phyloP scores from a whole-genome alignment of 2,113 vertebrate genomes.

The Hydropotes inermis region DNA sequence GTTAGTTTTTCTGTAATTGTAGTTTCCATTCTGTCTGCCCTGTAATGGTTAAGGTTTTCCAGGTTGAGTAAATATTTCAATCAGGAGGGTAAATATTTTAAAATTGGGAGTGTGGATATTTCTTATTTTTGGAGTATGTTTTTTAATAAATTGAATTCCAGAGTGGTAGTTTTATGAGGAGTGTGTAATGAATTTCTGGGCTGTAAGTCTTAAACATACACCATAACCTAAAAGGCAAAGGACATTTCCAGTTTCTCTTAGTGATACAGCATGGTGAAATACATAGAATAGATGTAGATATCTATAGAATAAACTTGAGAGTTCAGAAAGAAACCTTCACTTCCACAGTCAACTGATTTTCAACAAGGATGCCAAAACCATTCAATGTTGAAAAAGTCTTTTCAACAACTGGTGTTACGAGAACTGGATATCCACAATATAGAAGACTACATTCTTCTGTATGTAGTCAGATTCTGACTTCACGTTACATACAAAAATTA shows the following conservation, averaged over 20 bases:
- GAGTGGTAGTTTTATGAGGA: not conserved
- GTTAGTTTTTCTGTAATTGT: not conserved
- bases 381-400: not conserved
- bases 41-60: not conserved
- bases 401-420: not conserved
- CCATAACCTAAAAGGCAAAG: not conserved
- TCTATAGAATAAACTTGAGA: not conserved
- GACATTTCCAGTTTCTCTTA: not conserved
- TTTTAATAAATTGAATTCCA: not conserved
- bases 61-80: not conserved
- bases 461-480: not conserved
- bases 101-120: not conserved
- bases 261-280: not conserved
- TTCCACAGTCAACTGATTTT: not conserved
- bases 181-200: not conserved
- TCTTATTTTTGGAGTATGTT: not conserved
- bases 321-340: not conserved
- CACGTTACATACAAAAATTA: not conserved
- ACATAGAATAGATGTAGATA: not conserved
- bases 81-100: not conserved
- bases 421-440: not conserved
- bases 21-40: not conserved
- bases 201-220: not conserved
- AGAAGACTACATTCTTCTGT: not conserved
- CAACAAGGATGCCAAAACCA: not conserved